Conservation (phyloP, 2,888 invertebrate genomes). For the Ligdia adustata region DNA sequence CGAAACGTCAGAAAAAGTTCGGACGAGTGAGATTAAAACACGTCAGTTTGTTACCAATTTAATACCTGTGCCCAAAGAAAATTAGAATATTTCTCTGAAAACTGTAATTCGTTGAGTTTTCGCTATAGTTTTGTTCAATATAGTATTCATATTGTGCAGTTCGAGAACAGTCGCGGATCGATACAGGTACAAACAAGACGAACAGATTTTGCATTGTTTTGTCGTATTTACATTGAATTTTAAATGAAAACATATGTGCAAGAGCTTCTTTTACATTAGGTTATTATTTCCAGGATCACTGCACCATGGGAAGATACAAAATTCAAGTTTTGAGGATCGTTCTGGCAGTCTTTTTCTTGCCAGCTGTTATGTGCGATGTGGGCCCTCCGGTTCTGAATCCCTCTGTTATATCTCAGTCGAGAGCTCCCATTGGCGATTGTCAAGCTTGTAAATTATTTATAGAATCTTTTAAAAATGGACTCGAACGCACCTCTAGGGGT, state of each 20-base stretch:
- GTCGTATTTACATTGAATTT: constrained; percentile 24
- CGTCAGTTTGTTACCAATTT: constrained; percentile 62
- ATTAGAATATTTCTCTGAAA: constrained; percentile 17
- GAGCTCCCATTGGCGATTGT: constrained; percentile 88
- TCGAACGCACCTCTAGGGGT: constrained; percentile 92
- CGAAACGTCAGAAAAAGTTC: constrained; percentile 47
- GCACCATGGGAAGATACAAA: constrained; percentile 46
- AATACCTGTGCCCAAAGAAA: constrained; percentile 29
- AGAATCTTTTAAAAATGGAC: constrained; percentile 91
- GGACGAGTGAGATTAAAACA: constrained; percentile 62
- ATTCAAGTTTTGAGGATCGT: constrained; percentile 33
- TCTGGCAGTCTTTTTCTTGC: constrained; percentile 40
- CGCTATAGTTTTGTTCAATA: constrained; percentile 4
- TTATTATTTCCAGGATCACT: constrained; percentile 49
- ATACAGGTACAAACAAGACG: constrained; percentile 34
- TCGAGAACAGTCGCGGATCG: constrained; percentile 37
- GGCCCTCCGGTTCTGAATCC: constrained; percentile 59
- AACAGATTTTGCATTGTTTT: constrained; percentile 5
- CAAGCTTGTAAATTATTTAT: constrained; percentile 89
- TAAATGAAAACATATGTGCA: constrained; percentile 38
- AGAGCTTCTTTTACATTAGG: constrained; percentile 18
- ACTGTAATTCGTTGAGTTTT: not conserved
- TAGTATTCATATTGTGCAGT: constrained; percentile 22
- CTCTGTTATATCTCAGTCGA: constrained; percentile 58
- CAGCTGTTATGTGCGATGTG: constrained; percentile 45